Evolutionary conservation across 92 coral and sea anemone genomes (phyloP), one percentile per base, ranked within the genome.

Genomic region (Nematostella vectensis): DNA sequence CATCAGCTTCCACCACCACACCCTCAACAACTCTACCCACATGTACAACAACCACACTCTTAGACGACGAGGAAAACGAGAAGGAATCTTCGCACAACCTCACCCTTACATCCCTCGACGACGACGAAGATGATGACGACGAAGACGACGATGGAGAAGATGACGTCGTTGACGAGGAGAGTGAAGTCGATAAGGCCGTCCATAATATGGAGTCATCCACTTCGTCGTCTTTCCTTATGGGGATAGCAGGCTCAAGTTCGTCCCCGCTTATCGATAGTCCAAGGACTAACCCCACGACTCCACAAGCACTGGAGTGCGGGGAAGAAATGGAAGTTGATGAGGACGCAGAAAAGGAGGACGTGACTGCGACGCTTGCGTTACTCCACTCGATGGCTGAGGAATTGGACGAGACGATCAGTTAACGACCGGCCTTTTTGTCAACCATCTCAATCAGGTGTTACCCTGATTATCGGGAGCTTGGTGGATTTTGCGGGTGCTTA

Each of bases 311-410:
- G 26, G 73, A 63, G 0, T 43, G 51, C 11, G 55, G 52, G 1
- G 65, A 31, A 3, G 85, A 75, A 26, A 8, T 48, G n/a, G 48
- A n/a, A 0, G 57, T 75, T 55, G 82, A 59, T 16, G 64, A 77
- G 4, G 85, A 70, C 17, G 25, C 36, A 4, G 85, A 78, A 45
- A 78, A 78, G 50, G 85, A 78, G 29, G 85, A 78, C 55, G 80
- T 78, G 0, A 72, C 85, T 8, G 85, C 85, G 11, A 78, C 85
- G 17, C 70, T 78, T 31, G 85, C 85, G 48, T 50, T 78, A 30
- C 79, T 78, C 21, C 76, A 78, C 52, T 78, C 85, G 26, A 78
- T 78, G 85, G 85, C 85, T 4, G 76, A 70, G 37, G 85, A 78
- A 50, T 71, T 78, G 2, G 85, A 73, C 26, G 75, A 42, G 4